Conservation (phyloP, 2,888 invertebrate species). For the Parnassius glacialis region DNA sequence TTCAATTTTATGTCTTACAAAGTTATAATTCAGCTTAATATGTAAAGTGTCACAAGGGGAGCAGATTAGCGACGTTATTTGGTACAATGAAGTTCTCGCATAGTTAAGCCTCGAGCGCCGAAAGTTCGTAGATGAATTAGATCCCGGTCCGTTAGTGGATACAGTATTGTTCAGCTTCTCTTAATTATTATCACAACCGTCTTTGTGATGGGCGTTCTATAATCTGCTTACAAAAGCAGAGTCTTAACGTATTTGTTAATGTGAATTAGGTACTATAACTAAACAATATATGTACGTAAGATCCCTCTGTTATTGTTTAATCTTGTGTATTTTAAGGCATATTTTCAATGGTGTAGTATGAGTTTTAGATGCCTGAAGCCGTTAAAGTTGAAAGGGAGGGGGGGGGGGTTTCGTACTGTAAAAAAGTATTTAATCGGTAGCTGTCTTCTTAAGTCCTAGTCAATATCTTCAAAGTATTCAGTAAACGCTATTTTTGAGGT, state of each 20-base stretch:
- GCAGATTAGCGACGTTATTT: constrained; percentile 55
- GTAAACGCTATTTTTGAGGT: too few relatives aligned
- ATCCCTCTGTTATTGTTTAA: too few relatives aligned
- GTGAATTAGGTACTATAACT: constrained; percentile 1
- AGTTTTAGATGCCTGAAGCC: too few relatives aligned
- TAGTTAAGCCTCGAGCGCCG: constrained; percentile 34
- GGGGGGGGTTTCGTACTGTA: too few relatives aligned
- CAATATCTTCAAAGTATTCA: too few relatives aligned
- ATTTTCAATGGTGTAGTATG: too few relatives aligned
- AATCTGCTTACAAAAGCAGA: constrained; percentile 9
- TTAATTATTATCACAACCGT: constrained; percentile 25
- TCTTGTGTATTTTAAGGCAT: too few relatives aligned
- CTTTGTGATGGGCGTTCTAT: constrained; percentile 23
- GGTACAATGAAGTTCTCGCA: constrained; percentile 47
- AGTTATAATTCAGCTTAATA: constrained; percentile 43
- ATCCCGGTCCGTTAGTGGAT: constrained; percentile 20
- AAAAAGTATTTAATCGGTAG: too few relatives aligned
- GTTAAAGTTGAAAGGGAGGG: too few relatives aligned
- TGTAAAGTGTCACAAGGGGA: constrained; percentile 55
- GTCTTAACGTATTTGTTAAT: constrained; percentile 11
- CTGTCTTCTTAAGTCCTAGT: too few relatives aligned
- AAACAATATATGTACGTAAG: not conserved
- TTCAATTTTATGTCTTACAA: constrained; percentile 18
- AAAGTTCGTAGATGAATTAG: constrained; percentile 24
- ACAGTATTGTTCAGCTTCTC: constrained; percentile 20